These are phyloP conservation scores for Coendou prehensilis DNA, from an alignment of 2,797 vertebrate genomes.

Conservation along the genomic window DNA sequence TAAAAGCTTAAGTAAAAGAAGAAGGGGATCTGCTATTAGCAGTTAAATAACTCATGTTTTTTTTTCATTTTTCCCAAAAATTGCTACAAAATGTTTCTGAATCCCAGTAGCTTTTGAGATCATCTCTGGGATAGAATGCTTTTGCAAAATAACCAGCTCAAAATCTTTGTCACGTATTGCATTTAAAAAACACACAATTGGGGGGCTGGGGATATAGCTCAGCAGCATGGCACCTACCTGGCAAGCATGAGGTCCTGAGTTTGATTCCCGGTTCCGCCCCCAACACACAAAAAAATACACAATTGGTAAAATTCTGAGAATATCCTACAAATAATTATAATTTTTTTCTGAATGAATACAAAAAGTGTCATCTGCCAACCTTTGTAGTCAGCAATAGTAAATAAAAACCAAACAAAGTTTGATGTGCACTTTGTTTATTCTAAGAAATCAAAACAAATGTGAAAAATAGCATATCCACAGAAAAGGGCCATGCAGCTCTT, in stretches of 20 bases:
- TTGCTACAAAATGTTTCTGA: not conserved
- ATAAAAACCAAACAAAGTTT: not conserved
- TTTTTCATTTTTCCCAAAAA: constrained; percentile 5
- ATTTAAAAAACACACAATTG: not conserved
- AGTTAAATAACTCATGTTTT: not conserved
- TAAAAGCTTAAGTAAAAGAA: not conserved
- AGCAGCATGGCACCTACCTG: no score
- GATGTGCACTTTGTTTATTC: not conserved
- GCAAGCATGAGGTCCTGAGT: no score
- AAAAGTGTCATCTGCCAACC: not conserved
- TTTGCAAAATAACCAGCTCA: constrained; percentile 43
- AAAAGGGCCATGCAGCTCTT: not conserved
- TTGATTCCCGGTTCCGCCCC: no score
- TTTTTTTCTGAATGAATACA: constrained; percentile 13
- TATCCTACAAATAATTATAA: constrained; percentile 1
- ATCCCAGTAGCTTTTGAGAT: not conserved
- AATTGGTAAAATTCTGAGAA: constrained; percentile 36
- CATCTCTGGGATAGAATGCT: not conserved
- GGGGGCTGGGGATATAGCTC: no score
- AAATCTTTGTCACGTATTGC: not conserved
- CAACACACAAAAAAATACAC: not conserved
- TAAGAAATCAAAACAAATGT: not conserved
- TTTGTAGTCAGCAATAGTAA: constrained; percentile 33
- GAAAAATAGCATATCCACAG: not conserved
- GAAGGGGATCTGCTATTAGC: not conserved